Evolutionary conservation across 2,113 vertebrate genomes (phyloP).

Genomic region (Ctenomys sociabilis): DNA sequence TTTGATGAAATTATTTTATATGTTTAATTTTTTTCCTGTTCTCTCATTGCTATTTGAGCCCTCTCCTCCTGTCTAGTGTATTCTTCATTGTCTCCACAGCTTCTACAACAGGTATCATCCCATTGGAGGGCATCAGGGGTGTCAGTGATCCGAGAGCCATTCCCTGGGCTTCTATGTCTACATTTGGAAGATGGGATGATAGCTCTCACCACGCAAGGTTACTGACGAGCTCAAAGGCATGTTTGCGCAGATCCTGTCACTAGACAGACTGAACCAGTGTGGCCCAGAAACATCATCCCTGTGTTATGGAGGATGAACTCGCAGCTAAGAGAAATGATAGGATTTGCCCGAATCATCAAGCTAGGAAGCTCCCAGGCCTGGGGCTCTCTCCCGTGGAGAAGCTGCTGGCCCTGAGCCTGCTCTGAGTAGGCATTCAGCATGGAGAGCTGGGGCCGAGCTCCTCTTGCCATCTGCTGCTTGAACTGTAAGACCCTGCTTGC

Average conservation of each 20-base stretch:
- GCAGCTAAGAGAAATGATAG: not conserved
- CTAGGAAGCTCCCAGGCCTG: not conserved
- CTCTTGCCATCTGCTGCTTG: conserved; percentile 61
- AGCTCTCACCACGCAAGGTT: not conserved
- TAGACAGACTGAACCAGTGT: not conserved
- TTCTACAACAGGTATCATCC: not conserved
- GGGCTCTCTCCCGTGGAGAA: not conserved
- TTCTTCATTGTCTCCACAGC: not conserved
- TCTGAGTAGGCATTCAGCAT: not conserved
- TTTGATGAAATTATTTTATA: not conserved
- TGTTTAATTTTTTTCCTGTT: not conserved
- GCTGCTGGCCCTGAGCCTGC: not conserved
- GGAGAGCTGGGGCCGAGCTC: not conserved
- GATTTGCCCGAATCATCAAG: not conserved
- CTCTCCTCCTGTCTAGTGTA: not conserved
- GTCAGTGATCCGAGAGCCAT: not conserved
- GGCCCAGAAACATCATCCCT: not conserved
- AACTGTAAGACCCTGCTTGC: conserved; percentile 63
- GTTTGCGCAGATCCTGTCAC: not conserved
- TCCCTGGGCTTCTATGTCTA: not conserved
- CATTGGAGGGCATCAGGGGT: not conserved
- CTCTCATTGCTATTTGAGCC: not conserved
- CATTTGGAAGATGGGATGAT: not conserved
- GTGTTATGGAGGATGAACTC: not conserved
- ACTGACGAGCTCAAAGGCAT: not conserved